Evolutionary conservation across 2,888 invertebrate species (phyloP).

Genomic region (Acleris laterana): DNA sequence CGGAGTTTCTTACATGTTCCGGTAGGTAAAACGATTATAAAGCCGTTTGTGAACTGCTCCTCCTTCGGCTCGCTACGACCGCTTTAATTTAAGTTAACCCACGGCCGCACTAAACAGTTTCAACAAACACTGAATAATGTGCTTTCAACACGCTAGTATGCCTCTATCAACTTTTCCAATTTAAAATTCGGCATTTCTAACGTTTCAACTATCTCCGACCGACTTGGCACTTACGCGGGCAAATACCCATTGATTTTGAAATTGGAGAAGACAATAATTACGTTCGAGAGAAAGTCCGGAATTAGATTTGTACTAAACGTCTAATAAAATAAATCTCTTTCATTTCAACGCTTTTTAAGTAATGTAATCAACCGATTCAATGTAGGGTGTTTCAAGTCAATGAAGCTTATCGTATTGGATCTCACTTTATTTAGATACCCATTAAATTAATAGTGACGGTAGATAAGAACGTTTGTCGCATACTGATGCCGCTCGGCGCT

Average conservation of each 20-base stretch:
- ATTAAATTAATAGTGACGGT: slow-evolving; percentile 74
- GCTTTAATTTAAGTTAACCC: slow-evolving; percentile 71
- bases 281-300: slow-evolving; percentile 45
- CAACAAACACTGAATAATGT: slow-evolving; percentile 68
- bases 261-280: slow-evolving; percentile 36
- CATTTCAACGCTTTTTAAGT: slow-evolving; percentile 64
- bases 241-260: slow-evolving; percentile 24
- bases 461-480: slow-evolving; percentile 75
- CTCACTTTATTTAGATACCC: slow-evolving; percentile 79
- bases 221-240: slow-evolving; percentile 21
- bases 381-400: slow-evolving; percentile 72
- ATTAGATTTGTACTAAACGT: slow-evolving; percentile 45
- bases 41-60: slow-evolving; percentile 40
- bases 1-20: slow-evolving; percentile 37
- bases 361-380: slow-evolving; percentile 69
- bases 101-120: slow-evolving; percentile 60
- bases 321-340: slow-evolving; percentile 62
- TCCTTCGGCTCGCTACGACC: slow-evolving; percentile 49
- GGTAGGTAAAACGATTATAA: slow-evolving; percentile 37
- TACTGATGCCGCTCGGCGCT: slow-evolving; percentile 59
- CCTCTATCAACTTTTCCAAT: slow-evolving; percentile 54
- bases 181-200: slow-evolving; percentile 48
- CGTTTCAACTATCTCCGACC: slow-evolving; percentile 19
- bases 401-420: slow-evolving; percentile 79
- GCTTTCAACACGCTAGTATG: slow-evolving; percentile 56